phyloP scores from a whole-genome alignment of 2,888 invertebrate species.

The Thecophora atra region DNA sequence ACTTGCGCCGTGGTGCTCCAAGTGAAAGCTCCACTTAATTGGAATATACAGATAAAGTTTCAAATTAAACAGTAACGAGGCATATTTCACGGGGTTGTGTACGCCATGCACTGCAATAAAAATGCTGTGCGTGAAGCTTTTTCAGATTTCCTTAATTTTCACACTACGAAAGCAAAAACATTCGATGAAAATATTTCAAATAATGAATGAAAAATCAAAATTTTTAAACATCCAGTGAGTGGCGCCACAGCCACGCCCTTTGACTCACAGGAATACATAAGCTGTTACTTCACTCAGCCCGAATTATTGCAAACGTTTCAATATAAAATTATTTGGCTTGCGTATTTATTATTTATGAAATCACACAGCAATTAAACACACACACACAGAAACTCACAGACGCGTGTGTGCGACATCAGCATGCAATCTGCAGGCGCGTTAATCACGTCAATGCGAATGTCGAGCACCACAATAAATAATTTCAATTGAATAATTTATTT shows the following conservation, averaged over 20 bases:
- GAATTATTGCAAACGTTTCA: slow-evolving; percentile 28
- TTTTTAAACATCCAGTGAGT: too few species aligned
- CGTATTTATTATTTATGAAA: neutral
- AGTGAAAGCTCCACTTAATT: slow-evolving; percentile 15
- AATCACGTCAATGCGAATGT: neutral
- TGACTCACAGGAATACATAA: too few species aligned
- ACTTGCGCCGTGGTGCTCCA: slow-evolving; percentile 7
- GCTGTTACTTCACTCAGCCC: slow-evolving; percentile 7
- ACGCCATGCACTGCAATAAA: neutral
- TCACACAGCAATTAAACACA: neutral
- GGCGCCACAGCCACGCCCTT: too few species aligned
- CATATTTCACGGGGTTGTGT: neutral
- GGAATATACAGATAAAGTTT: slow-evolving; percentile 1
- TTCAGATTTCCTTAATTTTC: too few species aligned
- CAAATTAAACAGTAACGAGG: too few species aligned
- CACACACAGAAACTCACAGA: slow-evolving; percentile 27
- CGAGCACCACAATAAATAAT: slow-evolving; percentile 59
- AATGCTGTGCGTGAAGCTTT: too few species aligned
- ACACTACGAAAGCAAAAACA: too few species aligned
- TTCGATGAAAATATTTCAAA: too few species aligned
- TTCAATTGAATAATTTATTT: slow-evolving; percentile 63
- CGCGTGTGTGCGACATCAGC: neutral
- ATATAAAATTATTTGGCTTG: slow-evolving; percentile 4
- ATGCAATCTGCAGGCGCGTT: slow-evolving; percentile 4
- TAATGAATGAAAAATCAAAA: too few species aligned